phyloP scores from a whole-genome alignment of 2,797 vertebrate species.

The Meriones psammophilus region DNA sequence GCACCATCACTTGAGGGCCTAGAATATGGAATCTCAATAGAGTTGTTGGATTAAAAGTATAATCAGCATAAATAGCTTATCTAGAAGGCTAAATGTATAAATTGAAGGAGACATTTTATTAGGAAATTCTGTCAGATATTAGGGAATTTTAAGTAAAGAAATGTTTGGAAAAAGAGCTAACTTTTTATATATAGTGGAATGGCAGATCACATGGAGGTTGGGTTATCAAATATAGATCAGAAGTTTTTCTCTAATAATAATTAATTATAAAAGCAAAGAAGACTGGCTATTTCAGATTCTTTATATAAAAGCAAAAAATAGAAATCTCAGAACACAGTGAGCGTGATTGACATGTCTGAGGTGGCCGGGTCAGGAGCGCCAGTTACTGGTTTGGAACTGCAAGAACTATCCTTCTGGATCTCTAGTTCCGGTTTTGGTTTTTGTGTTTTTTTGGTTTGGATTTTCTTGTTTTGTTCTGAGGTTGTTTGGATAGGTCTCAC shows the following conservation, averaged over 20 bases:
- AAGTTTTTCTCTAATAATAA: neutral
- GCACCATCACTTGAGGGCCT: conserved; percentile 27
- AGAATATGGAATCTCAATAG: conserved; percentile 1
- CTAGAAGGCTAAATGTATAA: neutral
- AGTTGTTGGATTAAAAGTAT: neutral
- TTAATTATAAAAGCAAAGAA: neutral
- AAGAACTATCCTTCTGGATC: neutral
- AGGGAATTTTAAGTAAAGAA: conserved; percentile 38
- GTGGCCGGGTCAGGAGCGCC: neutral
- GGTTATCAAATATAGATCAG: neutral
- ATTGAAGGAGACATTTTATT: conserved; percentile 10
- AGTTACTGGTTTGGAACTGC: neutral
- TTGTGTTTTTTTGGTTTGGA: neutral
- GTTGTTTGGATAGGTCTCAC: neutral
- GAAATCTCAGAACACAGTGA: neutral
- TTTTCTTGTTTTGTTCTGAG: neutral
- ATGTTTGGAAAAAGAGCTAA: neutral
- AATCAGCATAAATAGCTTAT: conserved; percentile 6
- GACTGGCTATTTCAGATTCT: neutral
- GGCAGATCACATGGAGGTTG: neutral
- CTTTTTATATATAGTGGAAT: neutral
- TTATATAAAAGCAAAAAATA: neutral
- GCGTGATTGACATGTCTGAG: neutral
- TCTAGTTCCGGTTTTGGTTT: neutral
- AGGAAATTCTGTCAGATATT: conserved; percentile 15